Conservation (phyloP, 2,113 vertebrate species). For the Hystrix brachyura region DNA sequence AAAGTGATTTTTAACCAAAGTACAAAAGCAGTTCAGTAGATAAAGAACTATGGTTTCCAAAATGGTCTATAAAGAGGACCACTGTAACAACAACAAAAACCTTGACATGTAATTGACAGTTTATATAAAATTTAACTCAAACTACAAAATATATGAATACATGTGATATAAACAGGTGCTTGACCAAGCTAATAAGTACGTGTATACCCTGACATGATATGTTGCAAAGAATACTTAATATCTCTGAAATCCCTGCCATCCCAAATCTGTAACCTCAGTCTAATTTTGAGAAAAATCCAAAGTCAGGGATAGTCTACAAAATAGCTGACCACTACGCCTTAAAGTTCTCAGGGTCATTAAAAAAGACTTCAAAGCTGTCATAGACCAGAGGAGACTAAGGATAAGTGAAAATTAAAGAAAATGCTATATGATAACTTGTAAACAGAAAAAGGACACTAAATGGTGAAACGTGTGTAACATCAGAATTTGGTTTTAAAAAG, state of each 20-base stretch:
- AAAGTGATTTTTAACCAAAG: not conserved
- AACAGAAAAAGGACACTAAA: not conserved
- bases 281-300: not conserved
- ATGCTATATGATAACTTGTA: not conserved
- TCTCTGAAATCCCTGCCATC: not conserved
- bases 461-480: not conserved
- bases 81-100: not conserved
- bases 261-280: not conserved
- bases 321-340: not conserved
- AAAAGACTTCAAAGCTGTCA: not conserved
- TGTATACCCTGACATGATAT: not conserved
- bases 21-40: not conserved
- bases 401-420: conserved; percentile 23
- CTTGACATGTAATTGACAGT: not conserved
- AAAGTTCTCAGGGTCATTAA: not conserved
- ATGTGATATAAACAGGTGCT: not conserved
- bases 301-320: not conserved
- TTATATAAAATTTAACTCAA: not conserved
- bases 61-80: not conserved
- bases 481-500: not conserved
- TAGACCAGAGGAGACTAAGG: conserved; percentile 14
- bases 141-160: not conserved
- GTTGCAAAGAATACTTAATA: not conserved
- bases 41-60: not conserved
- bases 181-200: not conserved